Base-by-base conservation (phyloP, 2,888 invertebrate species). In the Acrobasis consociella region DNA sequence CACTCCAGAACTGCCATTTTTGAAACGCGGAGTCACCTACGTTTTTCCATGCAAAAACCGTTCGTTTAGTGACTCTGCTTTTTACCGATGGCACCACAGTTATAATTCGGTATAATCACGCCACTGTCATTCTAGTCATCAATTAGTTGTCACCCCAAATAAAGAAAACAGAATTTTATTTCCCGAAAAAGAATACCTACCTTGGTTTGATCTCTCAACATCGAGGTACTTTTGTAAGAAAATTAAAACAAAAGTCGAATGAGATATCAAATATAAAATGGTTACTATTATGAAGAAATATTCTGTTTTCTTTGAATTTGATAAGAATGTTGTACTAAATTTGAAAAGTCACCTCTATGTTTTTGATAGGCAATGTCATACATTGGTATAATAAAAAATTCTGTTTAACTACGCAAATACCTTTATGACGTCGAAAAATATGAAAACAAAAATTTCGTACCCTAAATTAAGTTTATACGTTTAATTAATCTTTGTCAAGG, bases 61-160 rank as follows among this genome's bases (percentile, higher is more conserved):
- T n/a, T n/a, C n/a, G n/a, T n/a, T n/a, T n/a, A n/a, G n/a, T n/a
- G n/a, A n/a, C n/a, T n/a, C n/a, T n/a, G n/a, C n/a, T n/a, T n/a
- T n/a, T n/a, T n/a, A n/a, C n/a, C n/a, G n/a, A n/a, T n/a, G n/a
- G n/a, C n/a, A n/a, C n/a, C n/a, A n/a, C n/a, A n/a, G 79, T 77
- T 80, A 73, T 67, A 74, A 77, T 75, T 74, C 74, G 72, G 69
- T 69, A 69, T 64, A 60, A 74, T 77, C 75, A 80, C 73, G 71
- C 74, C 82, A 83, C 84, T 75, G 63, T 80, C 83, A 85, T 79
- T 71, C 70, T 78, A 82, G 76, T 78, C 80, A 80, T 75, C 71
- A 73, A 74, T 79, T 83, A 81, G 81, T 72, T 75, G 69, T 71
- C 67, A 71, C 69, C 74, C 74, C 69, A 70, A n/a, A 66, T 65